A percentile compares a stretch with the other conserved stretches of the same genome.
These are phyloP conservation scores for Poeciliopsis turneri DNA, from an alignment of 2,797 vertebrate species.

Conservation along the genomic window DNA sequence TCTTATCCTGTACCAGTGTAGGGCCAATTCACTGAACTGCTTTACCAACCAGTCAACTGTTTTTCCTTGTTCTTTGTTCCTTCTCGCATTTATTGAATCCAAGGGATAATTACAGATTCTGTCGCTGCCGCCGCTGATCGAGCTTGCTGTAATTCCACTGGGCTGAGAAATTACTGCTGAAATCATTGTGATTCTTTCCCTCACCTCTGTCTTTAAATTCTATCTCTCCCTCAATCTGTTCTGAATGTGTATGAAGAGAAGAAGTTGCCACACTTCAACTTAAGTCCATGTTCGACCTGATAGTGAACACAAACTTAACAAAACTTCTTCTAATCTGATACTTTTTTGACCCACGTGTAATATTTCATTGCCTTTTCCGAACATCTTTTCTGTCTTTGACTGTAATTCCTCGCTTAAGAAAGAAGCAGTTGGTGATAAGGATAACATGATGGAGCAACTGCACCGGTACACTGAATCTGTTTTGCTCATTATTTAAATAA, in stretches of 20 bases:
- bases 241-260: slow-evolving; percentile 40
- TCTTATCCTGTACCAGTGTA: slow-evolving; percentile 65
- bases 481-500: not conserved
- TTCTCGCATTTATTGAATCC: slow-evolving; percentile 66
- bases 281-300: slow-evolving; percentile 56
- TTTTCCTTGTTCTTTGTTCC: slow-evolving; percentile 69
- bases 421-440: slow-evolving; percentile 3
- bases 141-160: slow-evolving; percentile 45
- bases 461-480: not conserved
- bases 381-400: slow-evolving; percentile 55
- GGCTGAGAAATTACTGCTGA: slow-evolving; percentile 58
- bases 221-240: slow-evolving; percentile 38
- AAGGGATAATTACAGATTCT: slow-evolving; percentile 66
- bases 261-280: slow-evolving; percentile 33
- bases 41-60: slow-evolving; percentile 64
- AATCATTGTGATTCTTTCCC: slow-evolving; percentile 57
- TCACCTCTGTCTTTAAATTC: slow-evolving; percentile 39
- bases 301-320: slow-evolving; percentile 52
- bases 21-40: slow-evolving; percentile 63
- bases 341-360: slow-evolving; percentile 47
- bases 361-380: slow-evolving; percentile 57
- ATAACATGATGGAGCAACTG: not conserved
- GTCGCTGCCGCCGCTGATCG: slow-evolving; percentile 31
- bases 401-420: slow-evolving; percentile 4
- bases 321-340: slow-evolving; percentile 48